Evolutionary conservation across 2,797 vertebrate genomes (phyloP), one percentile per base, ranked within the genome.

Genomic region (Carcharodon carcharias): DNA sequence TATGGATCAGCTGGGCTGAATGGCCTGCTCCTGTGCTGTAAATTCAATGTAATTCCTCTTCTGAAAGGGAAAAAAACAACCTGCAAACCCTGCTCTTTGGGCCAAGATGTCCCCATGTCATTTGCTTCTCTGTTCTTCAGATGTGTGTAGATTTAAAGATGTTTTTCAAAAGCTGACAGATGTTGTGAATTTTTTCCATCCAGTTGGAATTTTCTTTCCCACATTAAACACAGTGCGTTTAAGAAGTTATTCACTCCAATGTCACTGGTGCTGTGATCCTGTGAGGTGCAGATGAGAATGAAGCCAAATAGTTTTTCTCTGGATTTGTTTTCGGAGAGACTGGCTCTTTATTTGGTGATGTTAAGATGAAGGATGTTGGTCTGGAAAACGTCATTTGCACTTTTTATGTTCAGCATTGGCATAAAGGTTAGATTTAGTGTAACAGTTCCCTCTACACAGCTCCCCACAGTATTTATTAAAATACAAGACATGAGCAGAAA

Each of bases 91-190:
- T 85, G 40, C 12, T 82, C 16, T 5, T 21, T 45, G 58, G 61
- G 4, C 18, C 21, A 21, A 6, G 2, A 26, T 28, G 26, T 61
- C 63, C 61, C 16, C 21, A 7, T n/a, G 40, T 21, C 9, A 40
- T 8, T 18, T 93, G 6, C 8, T 11, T 93, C 61, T 26, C 16
- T 18, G 18, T 85, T 23, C 91, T 45, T n/a, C n/a, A 1, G n/a
- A 65, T 67, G 18, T 45, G 23, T 2, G 35, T 23, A 67, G 61
- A 93, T 67, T 67, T 65, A 93, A 45, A 26, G 7, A 65, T 67
- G 61, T 93, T 93, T 93, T 93, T 23, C 91, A 40, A 67, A 93
- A 67, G 12, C 91, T 93, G 91, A 40, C 61, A 93, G 91, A n/a
- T 63, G 88, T 93, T 93, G 6, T 67, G 61, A 45, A 93, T 45